A percentile compares a stretch with the other conserved stretches of the same genome.
phyloP scores from a whole-genome alignment of 64 coral and sea anemone genomes.

The Platygyra sinensis region DNA sequence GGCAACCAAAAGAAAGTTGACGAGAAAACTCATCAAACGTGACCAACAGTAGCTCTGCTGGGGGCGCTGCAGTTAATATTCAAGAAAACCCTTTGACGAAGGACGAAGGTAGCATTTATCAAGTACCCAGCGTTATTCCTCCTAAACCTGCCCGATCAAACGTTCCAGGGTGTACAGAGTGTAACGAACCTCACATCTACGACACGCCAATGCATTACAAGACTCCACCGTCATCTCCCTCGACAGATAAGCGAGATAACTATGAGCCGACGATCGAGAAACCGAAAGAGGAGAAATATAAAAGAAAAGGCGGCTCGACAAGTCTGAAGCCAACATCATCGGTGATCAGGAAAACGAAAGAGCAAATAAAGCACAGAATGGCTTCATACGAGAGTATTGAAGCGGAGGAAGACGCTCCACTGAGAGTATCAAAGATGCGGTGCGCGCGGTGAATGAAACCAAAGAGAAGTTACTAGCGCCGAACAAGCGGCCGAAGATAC shows the following conservation, averaged over 20 bases:
- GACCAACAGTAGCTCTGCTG: constrained; percentile 13
- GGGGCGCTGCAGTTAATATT: constrained; percentile 71
- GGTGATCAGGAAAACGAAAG: constrained; percentile 38
- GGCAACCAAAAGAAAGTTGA: constrained; percentile 40
- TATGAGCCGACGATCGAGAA: constrained; percentile 46
- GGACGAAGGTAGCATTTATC: constrained; percentile 59
- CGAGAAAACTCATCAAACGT: constrained; percentile 67
- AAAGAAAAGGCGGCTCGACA: constrained; percentile 53
- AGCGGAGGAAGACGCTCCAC: constrained; percentile 52
- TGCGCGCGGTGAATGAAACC: constrained; percentile 58
- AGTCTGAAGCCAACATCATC: constrained; percentile 57
- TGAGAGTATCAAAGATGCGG: constrained; percentile 79
- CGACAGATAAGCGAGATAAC: constrained; percentile 47
- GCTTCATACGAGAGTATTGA: constrained; percentile 87
- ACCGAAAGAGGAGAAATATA: constrained; percentile 47
- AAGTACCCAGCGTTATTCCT: constrained; percentile 41
- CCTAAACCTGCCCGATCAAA: constrained; percentile 61
- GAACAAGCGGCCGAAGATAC: constrained; percentile 61
- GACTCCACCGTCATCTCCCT: constrained; percentile 55
- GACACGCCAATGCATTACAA: constrained; percentile 68
- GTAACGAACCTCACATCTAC: constrained; percentile 86
- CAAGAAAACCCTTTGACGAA: constrained; percentile 80
- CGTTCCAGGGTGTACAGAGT: constrained; percentile 66
- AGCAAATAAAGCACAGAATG: constrained; percentile 57
- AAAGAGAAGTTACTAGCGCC: constrained; percentile 67